phyloP scores from a whole-genome alignment of 2,113 vertebrate genomes.

The Pterophyllum scalare region DNA sequence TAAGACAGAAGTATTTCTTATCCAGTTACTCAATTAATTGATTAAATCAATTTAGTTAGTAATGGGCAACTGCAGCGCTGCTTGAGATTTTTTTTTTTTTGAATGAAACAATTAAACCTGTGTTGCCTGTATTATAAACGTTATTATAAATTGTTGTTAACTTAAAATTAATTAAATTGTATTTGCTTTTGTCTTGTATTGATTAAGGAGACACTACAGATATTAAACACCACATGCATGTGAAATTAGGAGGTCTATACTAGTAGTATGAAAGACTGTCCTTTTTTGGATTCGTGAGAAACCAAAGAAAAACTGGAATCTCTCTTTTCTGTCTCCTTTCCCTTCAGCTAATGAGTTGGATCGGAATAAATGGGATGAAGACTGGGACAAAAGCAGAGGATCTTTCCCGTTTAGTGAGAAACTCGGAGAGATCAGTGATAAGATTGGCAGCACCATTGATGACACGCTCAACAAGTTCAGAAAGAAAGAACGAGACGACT shows the following conservation, averaged over 20 bases:
- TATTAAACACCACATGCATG: neutral
- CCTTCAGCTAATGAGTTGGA: slow-evolving; percentile 80
- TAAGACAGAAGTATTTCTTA: too few species aligned
- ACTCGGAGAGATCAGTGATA: slow-evolving; percentile 95
- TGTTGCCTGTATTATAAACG: neutral
- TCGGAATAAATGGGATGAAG: slow-evolving; percentile 95
- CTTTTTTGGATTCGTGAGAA: neutral
- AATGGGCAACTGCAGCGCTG: too few species aligned
- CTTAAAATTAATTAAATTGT: neutral
- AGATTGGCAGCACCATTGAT: slow-evolving; percentile 97
- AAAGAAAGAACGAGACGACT: slow-evolving; percentile 95
- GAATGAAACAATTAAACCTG: neutral
- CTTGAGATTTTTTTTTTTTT: neutral
- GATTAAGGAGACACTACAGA: neutral
- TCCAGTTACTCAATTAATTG: too few species aligned
- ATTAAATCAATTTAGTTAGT: too few species aligned
- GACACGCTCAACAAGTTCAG: slow-evolving; percentile 98
- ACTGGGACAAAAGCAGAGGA: slow-evolving; percentile 94
- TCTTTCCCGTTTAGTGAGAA: slow-evolving; percentile 97
- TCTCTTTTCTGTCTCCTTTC: neutral
- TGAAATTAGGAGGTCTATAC: neutral
- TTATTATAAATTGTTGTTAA: neutral
- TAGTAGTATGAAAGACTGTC: neutral
- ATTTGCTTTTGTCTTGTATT: neutral
- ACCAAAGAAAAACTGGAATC: too few species aligned